A percentile compares a stretch with the other conserved stretches of the same genome.
Evolutionary conservation across 2,888 invertebrate genomes (phyloP).

Genomic region (Brenthis ino): DNA sequence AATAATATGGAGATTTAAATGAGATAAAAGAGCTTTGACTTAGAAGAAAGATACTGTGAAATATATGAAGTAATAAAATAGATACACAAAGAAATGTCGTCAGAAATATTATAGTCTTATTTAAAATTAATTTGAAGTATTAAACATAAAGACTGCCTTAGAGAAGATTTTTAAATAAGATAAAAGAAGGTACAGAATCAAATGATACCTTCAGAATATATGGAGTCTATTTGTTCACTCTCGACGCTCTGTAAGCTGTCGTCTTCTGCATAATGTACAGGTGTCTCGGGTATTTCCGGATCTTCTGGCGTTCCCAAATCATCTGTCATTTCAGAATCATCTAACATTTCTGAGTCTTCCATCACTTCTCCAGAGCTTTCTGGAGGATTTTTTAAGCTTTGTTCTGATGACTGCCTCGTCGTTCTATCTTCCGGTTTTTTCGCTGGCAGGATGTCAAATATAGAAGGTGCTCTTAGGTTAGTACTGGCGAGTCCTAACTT

Average conservation of each 20-base stretch:
- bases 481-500: slow-evolving; percentile 83
- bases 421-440: slow-evolving; percentile 56
- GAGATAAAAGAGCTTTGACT: not conserved
- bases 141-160: too few species aligned
- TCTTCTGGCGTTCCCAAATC: slow-evolving; percentile 48
- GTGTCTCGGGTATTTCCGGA: slow-evolving; percentile 45
- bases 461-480: slow-evolving; percentile 80
- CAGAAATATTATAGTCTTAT: too few species aligned
- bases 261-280: slow-evolving; percentile 49
- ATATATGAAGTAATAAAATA: not conserved
- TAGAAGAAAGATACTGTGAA: not conserved
- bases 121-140: too few species aligned
- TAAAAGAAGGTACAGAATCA: not conserved
- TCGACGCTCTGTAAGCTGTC: slow-evolving; percentile 87
- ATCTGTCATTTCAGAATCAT: slow-evolving; percentile 49
- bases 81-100: not conserved
- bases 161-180: not conserved
- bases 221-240: slow-evolving; percentile 86
- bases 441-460: slow-evolving; percentile 85
- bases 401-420: slow-evolving; percentile 45
- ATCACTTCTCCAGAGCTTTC: slow-evolving; percentile 39
- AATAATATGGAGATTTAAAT: not conserved
- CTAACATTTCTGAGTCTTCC: slow-evolving; percentile 34
- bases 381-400: slow-evolving; percentile 45
- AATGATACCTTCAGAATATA: slow-evolving; percentile 78